Conservation (phyloP, 2,113 vertebrate species). For the Tetraodon nigroviridis region DNA sequence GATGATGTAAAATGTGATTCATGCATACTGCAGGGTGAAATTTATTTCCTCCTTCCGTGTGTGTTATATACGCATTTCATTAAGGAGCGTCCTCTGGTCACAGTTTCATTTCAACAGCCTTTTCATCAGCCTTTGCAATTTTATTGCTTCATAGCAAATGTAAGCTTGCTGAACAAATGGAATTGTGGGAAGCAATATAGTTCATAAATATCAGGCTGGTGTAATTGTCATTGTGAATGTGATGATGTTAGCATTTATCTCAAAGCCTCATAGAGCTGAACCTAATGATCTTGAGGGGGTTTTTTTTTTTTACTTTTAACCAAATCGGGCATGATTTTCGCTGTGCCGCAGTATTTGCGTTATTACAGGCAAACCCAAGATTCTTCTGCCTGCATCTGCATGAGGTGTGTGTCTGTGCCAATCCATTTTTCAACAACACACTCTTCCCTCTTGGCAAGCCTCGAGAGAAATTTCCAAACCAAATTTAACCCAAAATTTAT, state of each 20-base stretch:
- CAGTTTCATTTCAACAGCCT: not conserved
- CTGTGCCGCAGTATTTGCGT: too few relatives aligned
- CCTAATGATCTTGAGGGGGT: not conserved
- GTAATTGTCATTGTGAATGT: not conserved
- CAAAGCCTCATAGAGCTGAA: not conserved
- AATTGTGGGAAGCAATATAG: not conserved
- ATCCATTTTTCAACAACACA: conserved; percentile 12
- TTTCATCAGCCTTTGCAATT: not conserved
- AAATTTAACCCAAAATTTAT: conserved; percentile 16
- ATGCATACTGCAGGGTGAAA: not conserved
- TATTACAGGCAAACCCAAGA: not conserved
- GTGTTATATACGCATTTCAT: not conserved
- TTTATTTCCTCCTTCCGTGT: too few relatives aligned
- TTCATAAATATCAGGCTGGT: not conserved
- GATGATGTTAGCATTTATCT: not conserved
- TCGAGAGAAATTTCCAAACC: conserved; percentile 23
- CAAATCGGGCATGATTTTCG: too few relatives aligned
- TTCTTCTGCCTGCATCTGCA: conserved; percentile 1
- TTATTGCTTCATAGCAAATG: not conserved
- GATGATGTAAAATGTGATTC: not conserved
- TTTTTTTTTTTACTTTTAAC: not conserved
- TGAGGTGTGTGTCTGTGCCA: conserved; percentile 7
- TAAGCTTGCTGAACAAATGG: not conserved
- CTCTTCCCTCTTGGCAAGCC: conserved; percentile 16
- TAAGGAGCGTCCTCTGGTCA: not conserved